phyloP scores from a whole-genome alignment of 1,140 invertebrate genomes.

The Bombus impatiens region DNA sequence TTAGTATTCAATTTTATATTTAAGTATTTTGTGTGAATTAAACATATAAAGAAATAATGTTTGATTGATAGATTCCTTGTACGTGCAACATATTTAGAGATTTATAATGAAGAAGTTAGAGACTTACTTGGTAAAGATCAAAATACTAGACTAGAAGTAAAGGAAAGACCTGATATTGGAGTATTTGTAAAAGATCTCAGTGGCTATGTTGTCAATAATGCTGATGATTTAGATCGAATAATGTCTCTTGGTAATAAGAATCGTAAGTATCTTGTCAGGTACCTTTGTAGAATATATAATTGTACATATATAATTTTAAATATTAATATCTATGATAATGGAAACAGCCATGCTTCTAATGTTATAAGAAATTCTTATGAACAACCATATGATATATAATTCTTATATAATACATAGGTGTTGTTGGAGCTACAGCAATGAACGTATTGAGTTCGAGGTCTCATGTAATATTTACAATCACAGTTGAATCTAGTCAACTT shows the following conservation, averaged over 20 bases:
- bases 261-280: slow-evolving; percentile 78
- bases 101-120: slow-evolving; percentile 92
- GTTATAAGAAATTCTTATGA: not conserved
- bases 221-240: slow-evolving; percentile 89
- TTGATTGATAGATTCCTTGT: slow-evolving; percentile 87
- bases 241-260: slow-evolving; percentile 93
- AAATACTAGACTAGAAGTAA: slow-evolving; percentile 85
- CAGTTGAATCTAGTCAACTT: slow-evolving; percentile 90
- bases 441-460: slow-evolving; percentile 93
- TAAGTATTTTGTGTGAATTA: not conserved
- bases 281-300: not conserved
- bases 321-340: not conserved
- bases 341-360: not conserved
- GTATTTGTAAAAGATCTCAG: slow-evolving; percentile 92
- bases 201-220: slow-evolving; percentile 90
- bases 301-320: not conserved
- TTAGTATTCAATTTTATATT: not conserved
- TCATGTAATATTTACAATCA: slow-evolving; percentile 95
- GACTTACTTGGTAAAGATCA: slow-evolving; percentile 87
- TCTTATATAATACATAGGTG: slow-evolving; percentile 77
- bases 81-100: slow-evolving; percentile 90
- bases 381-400: not conserved
- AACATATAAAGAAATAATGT: slow-evolving; percentile 31
- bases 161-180: slow-evolving; percentile 90
- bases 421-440: slow-evolving; percentile 92